These are phyloP conservation scores for Amphipoea lucens DNA, from an alignment of 2,888 invertebrate species.

Conservation along the genomic window DNA sequence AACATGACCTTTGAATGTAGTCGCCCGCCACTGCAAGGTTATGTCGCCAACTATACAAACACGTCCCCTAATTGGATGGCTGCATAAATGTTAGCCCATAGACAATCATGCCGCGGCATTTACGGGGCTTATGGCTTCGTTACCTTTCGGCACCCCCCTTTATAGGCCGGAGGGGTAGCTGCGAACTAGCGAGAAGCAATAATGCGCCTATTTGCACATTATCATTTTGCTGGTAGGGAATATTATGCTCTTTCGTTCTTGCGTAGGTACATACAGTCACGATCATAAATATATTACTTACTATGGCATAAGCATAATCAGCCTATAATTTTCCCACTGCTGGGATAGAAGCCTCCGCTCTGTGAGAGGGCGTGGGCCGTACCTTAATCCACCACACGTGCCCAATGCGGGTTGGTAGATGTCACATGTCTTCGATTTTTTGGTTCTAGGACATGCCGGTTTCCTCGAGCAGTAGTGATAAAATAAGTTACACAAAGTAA, in stretches of 20 bases:
- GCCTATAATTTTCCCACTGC: too few relatives aligned
- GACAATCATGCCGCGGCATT: conserved; percentile 84
- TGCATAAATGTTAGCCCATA: conserved; percentile 84
- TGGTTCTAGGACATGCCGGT: neutral
- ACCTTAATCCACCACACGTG: too few relatives aligned
- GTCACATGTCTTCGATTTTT: too few relatives aligned
- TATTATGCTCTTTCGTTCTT: conserved; percentile 12
- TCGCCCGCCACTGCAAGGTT: conserved; percentile 61
- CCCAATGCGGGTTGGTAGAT: neutral
- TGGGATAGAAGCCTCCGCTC: too few relatives aligned
- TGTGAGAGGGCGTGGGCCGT: too few relatives aligned
- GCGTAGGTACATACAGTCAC: neutral
- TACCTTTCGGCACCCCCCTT: conserved; percentile 75
- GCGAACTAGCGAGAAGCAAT: conserved; percentile 16
- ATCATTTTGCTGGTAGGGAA: conserved; percentile 17
- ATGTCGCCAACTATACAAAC: conserved; percentile 61
- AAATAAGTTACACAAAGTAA: neutral
- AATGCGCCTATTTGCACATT: conserved; percentile 45
- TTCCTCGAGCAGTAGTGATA: neutral
- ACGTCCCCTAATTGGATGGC: conserved; percentile 82
- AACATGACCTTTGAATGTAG: conserved; percentile 49
- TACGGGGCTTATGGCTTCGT: conserved; percentile 76
- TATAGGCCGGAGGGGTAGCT: conserved; percentile 64
- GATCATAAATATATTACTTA: neutral
- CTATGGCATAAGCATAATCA: too few relatives aligned